Conservation (phyloP, 2,888 invertebrate genomes). For the Sympetrum striolatum region DNA sequence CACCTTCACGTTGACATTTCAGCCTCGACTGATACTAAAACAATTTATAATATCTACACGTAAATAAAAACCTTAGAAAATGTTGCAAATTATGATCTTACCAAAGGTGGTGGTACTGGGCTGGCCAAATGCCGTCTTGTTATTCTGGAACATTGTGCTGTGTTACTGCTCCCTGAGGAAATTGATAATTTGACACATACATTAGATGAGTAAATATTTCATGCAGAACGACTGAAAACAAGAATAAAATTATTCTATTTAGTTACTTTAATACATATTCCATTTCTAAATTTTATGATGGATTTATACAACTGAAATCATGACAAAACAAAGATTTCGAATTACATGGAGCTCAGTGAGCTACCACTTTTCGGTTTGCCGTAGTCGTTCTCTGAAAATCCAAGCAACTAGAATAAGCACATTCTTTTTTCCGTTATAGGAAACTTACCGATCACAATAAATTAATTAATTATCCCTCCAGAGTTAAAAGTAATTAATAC, state of each 20-base stretch:
- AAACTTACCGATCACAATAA: neutral
- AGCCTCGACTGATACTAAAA: too few relatives aligned
- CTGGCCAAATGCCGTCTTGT: conserved; percentile 49
- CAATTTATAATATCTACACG: too few relatives aligned
- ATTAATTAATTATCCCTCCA: neutral
- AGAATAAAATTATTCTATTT: neutral
- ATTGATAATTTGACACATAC: neutral
- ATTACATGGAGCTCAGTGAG: neutral
- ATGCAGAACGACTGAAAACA: neutral
- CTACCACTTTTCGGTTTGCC: neutral
- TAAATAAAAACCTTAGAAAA: neutral
- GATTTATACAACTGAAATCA: neutral
- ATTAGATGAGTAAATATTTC: neutral
- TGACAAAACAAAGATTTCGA: neutral
- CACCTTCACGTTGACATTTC: too few relatives aligned
- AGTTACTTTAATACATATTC: neutral
- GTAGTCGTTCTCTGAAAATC: neutral
- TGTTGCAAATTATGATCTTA: conserved; percentile 20
- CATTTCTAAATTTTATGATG: neutral
- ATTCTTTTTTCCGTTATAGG: neutral
- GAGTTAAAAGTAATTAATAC: neutral
- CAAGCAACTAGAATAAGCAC: neutral
- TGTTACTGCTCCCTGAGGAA: neutral
- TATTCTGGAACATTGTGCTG: conserved; percentile 48
- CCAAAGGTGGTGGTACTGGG: conserved; percentile 47